Evolutionary conservation across 2,888 invertebrate genomes (phyloP).

Genomic region (Drosophila birchii): DNA sequence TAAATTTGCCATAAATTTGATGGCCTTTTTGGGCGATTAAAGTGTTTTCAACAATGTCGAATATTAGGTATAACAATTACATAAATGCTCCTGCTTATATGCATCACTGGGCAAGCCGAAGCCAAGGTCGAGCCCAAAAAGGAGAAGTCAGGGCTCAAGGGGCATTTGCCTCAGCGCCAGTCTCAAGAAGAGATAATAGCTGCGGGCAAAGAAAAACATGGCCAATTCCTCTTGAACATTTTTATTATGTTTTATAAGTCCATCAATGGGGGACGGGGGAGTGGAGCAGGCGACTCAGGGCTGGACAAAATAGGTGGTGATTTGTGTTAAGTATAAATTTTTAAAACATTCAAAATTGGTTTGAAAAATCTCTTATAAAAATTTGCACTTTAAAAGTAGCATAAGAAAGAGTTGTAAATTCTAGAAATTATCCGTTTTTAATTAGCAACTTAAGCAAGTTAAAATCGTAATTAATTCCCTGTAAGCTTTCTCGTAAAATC

Average conservation of each 20-base stretch:
- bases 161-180: slow-evolving; percentile 16
- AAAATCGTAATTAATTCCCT: neutral
- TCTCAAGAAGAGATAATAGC: slow-evolving; percentile 51
- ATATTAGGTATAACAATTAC: slow-evolving; percentile 77
- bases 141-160: slow-evolving; percentile 41
- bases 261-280: slow-evolving; percentile 17
- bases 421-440: neutral
- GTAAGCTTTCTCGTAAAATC: neutral
- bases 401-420: no score
- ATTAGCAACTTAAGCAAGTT: neutral
- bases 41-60: slow-evolving; percentile 59
- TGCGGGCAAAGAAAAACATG: slow-evolving; percentile 50
- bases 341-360: neutral
- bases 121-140: slow-evolving; percentile 48
- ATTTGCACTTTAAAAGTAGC: neutral
- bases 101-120: slow-evolving; percentile 52
- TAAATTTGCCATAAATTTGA: slow-evolving; percentile 72
- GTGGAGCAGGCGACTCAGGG: slow-evolving; percentile 17
- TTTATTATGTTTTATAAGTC: slow-evolving; percentile 53
- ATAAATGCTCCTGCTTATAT: slow-evolving; percentile 74
- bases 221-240: slow-evolving; percentile 52
- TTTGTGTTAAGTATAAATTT: no score
- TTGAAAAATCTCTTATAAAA: no score
- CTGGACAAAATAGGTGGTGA: neutral
- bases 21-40: slow-evolving; percentile 68